Evolutionary conservation across 2,888 invertebrate species (phyloP), one percentile per base, ranked within the genome.

Genomic region (Pseudococcus jackbeardsleyi): DNA sequence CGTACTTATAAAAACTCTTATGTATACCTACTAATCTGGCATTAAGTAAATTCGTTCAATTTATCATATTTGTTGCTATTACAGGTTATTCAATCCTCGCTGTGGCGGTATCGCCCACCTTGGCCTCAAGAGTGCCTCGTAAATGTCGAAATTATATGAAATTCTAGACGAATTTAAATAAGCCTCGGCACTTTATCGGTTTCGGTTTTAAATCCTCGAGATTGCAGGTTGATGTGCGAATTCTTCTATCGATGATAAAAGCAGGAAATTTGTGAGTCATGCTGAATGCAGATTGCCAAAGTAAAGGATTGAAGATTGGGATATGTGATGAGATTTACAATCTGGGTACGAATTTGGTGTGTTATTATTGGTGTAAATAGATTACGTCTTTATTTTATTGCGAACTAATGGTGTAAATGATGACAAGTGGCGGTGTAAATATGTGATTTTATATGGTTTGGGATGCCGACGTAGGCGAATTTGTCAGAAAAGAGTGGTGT

Each of bases 381-480:
- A 72, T 72, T 79, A 79, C 42, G 79, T 79, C 79, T 79, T 42
- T 79, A 79, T 79, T 79, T 79, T 79, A 79, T 79, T 42, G 15
- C 42, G n/a, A 33, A 33, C 42, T 42, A 42, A 42, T 79, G n/a
- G 42, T 26, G 79, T 79, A 79, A 79, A 79, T 26, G 79, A 79
- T 79, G 79, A 79, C 79, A 79, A 79, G 79, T 79, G 79, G 42
- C 79, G 79, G 19, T 79, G 42, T 79, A 79, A 79, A 79, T 79
- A 39, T 79, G 42, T 42, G 79, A 79, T 79, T 79, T 79, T 72
- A 72, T 26, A 72, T 22, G 59, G 59, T 59, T 19, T 0, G 79
- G 79, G 42, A 79, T 42, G 79, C n/a, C 17, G 3, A n/a, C 9
- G 79, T 79, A 12, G 79, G 79, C 8, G 79, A 42, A 79, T 39